A percentile compares a stretch with the other conserved stretches of the same genome.
Evolutionary conservation across 2,888 invertebrate genomes (phyloP).

Genomic region (Lasioglossum figueresi): DNA sequence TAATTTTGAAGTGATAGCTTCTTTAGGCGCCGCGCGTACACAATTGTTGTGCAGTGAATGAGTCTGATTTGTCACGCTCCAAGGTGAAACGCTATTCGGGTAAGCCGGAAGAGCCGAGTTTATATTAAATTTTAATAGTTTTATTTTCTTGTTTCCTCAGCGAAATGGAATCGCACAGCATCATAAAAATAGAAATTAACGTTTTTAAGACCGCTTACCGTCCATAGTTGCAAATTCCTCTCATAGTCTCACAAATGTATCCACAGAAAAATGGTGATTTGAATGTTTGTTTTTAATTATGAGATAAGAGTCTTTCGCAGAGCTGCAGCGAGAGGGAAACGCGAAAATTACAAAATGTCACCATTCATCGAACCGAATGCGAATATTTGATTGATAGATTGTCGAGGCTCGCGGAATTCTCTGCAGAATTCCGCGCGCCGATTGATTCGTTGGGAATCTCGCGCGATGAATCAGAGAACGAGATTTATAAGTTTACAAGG

Average conservation of each 20-base stretch:
- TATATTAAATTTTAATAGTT: no score
- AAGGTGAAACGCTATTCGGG: no score
- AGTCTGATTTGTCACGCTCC: no score
- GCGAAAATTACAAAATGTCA: not conserved
- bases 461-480: not conserved
- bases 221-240: no score
- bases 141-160: no score
- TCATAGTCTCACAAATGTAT: not conserved
- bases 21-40: no score
- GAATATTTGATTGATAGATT: constrained; percentile 2
- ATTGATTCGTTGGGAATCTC: constrained; percentile 3
- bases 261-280: not conserved
- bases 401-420: not conserved
- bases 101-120: no score
- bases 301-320: not conserved
- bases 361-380: not conserved
- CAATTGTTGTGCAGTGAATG: no score
- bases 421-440: not conserved
- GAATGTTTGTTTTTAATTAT: not conserved
- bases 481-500: constrained; percentile 8
- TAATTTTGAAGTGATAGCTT: no score
- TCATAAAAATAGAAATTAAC: no score
- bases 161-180: no score
- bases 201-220: no score
- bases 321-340: not conserved